Conservation (phyloP, 2,888 invertebrate species). For the Anagyrus pseudococci region DNA sequence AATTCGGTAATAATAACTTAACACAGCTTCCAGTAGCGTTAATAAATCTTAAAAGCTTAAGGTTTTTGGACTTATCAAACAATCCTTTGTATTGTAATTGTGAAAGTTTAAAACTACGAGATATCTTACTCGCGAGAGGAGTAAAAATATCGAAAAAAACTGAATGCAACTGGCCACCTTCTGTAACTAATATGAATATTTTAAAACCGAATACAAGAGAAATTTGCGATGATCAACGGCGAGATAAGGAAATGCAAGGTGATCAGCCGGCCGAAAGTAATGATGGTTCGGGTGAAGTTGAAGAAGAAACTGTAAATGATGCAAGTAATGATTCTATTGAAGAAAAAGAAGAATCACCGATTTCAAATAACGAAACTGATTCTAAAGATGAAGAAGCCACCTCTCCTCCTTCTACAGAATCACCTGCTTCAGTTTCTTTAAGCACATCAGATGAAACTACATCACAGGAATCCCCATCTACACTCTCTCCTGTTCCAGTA, state of each 20-base stretch:
- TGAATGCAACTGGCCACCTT: slow-evolving; percentile 66
- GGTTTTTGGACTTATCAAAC: slow-evolving; percentile 70
- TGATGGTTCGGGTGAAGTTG: slow-evolving; percentile 45
- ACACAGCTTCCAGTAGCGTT: slow-evolving; percentile 69
- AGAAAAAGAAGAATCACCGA: slow-evolving; percentile 22
- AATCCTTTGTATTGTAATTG: slow-evolving; percentile 78
- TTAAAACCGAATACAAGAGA: slow-evolving; percentile 63
- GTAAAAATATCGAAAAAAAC: slow-evolving; percentile 60
- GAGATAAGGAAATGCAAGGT: slow-evolving; percentile 62
- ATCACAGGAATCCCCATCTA: too few relatives aligned
- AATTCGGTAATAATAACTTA: slow-evolving; percentile 70
- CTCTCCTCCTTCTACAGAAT: background rate
- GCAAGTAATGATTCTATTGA: slow-evolving; percentile 30
- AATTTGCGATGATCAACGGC: slow-evolving; percentile 50
- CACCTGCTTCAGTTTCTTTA: too few relatives aligned
- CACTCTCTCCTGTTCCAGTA: too few relatives aligned
- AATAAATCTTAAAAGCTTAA: slow-evolving; percentile 65
- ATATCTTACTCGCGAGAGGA: slow-evolving; percentile 63
- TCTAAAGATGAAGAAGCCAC: background rate
- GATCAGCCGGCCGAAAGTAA: slow-evolving; percentile 65
- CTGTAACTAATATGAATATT: slow-evolving; percentile 66
- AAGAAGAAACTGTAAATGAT: slow-evolving; percentile 3
- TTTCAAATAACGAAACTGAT: slow-evolving; percentile 9
- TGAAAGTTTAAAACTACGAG: slow-evolving; percentile 70
- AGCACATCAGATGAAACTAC: too few relatives aligned